These are phyloP conservation scores for Eristalis tenax DNA, from an alignment of 2,888 invertebrate genomes.

Conservation along the genomic window DNA sequence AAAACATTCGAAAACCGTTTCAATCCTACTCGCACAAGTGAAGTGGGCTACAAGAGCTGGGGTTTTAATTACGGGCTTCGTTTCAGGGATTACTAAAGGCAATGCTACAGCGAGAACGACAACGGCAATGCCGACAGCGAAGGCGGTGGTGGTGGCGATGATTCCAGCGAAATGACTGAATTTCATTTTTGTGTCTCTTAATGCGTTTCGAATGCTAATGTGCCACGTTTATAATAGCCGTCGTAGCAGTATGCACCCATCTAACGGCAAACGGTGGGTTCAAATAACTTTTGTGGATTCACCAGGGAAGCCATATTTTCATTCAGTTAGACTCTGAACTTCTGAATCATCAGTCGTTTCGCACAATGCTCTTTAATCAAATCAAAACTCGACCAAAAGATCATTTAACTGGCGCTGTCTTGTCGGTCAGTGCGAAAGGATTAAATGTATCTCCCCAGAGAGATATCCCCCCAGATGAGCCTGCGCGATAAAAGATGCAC, in stretches of 20 bases:
- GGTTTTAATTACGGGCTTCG: constrained; percentile 4
- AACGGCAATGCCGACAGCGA: constrained; percentile 10
- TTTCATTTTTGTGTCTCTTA: constrained; percentile 27
- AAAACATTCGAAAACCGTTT: not conserved
- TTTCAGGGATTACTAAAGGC: constrained; percentile 30
- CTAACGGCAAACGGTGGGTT: too few species aligned
- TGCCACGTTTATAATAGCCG: not conserved
- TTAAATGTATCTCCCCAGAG: not conserved
- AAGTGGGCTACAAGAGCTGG: not conserved
- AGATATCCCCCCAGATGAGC: not conserved
- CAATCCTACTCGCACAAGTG: not conserved
- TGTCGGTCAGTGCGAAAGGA: not conserved
- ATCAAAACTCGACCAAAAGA: not conserved
- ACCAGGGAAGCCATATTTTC: not conserved
- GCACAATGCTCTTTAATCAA: not conserved
- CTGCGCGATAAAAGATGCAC: not conserved
- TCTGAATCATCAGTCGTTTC: too few species aligned
- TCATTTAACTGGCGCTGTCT: not conserved
- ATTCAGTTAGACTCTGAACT: too few species aligned
- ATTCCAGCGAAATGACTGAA: constrained; percentile 49
- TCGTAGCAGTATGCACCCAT: not conserved
- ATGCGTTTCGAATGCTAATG: constrained; percentile 54
- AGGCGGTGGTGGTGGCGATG: not conserved
- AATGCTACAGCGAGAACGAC: not conserved
- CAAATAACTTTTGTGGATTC: not conserved